Conservation (phyloP, 1,140 invertebrate genomes). For the Druon quercuslanigerum region DNA sequence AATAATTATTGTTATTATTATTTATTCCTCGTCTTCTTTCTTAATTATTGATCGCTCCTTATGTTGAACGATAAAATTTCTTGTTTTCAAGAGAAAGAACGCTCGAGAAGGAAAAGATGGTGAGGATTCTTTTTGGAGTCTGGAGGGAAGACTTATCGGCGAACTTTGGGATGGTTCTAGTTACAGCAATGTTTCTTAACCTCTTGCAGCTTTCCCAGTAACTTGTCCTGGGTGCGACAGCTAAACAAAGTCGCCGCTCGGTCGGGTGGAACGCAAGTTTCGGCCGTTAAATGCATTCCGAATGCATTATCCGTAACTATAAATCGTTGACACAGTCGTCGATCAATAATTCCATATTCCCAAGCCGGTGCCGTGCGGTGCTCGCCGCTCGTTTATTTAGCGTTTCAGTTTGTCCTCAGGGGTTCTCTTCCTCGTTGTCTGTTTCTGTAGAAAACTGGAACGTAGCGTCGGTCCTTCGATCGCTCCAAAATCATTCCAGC, state of each 20-base stretch:
- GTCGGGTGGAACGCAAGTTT: conserved; percentile 45
- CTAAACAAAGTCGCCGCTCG: conserved; percentile 54
- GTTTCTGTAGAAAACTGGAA: conserved; percentile 51
- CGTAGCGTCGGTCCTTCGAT: conserved; percentile 46
- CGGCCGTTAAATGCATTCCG: conserved; percentile 63
- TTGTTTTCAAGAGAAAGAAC: too few species aligned
- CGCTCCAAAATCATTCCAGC: conserved; percentile 51
- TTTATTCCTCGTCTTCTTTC: too few species aligned
- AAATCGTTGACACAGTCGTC: conserved; percentile 63
- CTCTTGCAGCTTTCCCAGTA: not conserved
- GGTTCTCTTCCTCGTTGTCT: conserved; percentile 40
- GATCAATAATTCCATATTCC: conserved; percentile 69
- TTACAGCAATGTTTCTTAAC: not conserved
- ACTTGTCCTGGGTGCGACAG: conserved; percentile 10
- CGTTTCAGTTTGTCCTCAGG: conserved; percentile 45
- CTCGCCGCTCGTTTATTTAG: conserved; percentile 56
- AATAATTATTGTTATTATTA: too few species aligned
- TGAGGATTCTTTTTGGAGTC: too few species aligned
- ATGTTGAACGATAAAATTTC: too few species aligned
- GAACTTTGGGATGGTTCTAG: not conserved
- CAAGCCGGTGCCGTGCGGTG: conserved; percentile 49
- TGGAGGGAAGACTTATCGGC: not conserved
- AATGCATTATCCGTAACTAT: conserved; percentile 66
- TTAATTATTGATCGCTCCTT: too few species aligned
- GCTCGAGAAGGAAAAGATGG: too few species aligned